Conservation (phyloP, 2,888 invertebrate species). For the Dasypogon diadema region DNA sequence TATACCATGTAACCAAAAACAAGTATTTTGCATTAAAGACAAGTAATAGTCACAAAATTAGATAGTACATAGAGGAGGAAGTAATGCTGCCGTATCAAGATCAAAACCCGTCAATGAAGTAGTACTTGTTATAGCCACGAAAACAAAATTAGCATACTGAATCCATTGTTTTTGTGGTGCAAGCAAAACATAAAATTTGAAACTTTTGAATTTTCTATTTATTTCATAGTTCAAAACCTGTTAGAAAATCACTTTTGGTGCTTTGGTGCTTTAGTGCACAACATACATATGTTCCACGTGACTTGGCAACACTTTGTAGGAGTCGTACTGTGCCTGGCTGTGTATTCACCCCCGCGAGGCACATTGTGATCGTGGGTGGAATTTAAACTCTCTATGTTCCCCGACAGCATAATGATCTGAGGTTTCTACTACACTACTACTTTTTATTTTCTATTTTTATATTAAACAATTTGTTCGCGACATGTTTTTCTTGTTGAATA, state of each 20-base stretch:
- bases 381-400: background rate
- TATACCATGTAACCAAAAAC: background rate
- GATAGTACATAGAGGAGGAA: too few species aligned
- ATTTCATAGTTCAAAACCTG: constrained; percentile 1
- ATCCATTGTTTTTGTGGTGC: too few species aligned
- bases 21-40: background rate
- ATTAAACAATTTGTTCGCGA: background rate
- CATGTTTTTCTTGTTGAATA: background rate
- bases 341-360: constrained; percentile 8
- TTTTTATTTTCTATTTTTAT: constrained; percentile 16
- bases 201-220: background rate
- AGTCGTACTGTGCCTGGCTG: background rate
- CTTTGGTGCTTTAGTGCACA: too few species aligned
- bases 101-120: background rate
- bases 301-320: background rate
- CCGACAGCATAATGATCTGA: constrained; percentile 17
- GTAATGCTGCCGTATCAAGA: background rate
- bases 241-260: background rate
- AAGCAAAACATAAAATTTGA: background rate
- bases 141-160: too few species aligned
- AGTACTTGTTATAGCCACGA: too few species aligned
- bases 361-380: constrained; percentile 31
- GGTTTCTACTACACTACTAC: constrained; percentile 20
- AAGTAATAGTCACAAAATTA: background rate
- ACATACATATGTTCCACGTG: constrained; percentile 2